Evolutionary conservation across 2,888 invertebrate genomes (phyloP), one percentile per base, ranked within the genome.

Genomic region (Aethes cnicana): DNA sequence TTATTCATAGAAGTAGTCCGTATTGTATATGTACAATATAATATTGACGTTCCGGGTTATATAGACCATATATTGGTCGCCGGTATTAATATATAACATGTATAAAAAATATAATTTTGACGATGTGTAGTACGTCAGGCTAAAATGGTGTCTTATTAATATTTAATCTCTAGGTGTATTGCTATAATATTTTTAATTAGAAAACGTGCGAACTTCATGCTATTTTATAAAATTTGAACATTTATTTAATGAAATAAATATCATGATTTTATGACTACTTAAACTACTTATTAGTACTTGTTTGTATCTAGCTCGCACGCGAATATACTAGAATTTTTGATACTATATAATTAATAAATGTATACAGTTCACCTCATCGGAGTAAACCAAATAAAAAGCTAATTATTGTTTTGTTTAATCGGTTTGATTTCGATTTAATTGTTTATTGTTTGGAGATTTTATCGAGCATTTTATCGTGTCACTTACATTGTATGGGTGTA

Each of bases 61-160:
- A 23, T 47, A 37, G 28, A 14, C 28, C 28, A 9, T 14, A 0
- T 5, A 0, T 8, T 20, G 11, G 35, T 33, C 9, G 16, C 18
- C 11, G 20, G 25, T 11, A 53, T 53, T 43, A 56, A 28, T 48
- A 58, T 35, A 54, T 42, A 49, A 55, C 32, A n/a, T n/a, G n/a
- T 54, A 52, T 35, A 50, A 42, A 43, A 28, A 5, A 30, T 42
- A 16, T 58, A 41, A 53, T 32, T 47, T 36, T 59, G 49, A 58
- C 61, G 54, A 17, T 44, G 28, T 3, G 48, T 57, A 54, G 48
- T 61, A 57, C 62, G 57, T 54, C 61, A 62, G 75, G 76, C 73
- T 72, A 71, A 75, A 63, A 46, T 61, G 58, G 78, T 78, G 78
- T 76, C 78, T 78, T 78, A 77, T 72, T 75, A 76, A 70, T 63